Evolutionary conservation across 53 echinoderm and acorn worm species (phyloP).

Genomic region (Hippasteria phrygiana): DNA sequence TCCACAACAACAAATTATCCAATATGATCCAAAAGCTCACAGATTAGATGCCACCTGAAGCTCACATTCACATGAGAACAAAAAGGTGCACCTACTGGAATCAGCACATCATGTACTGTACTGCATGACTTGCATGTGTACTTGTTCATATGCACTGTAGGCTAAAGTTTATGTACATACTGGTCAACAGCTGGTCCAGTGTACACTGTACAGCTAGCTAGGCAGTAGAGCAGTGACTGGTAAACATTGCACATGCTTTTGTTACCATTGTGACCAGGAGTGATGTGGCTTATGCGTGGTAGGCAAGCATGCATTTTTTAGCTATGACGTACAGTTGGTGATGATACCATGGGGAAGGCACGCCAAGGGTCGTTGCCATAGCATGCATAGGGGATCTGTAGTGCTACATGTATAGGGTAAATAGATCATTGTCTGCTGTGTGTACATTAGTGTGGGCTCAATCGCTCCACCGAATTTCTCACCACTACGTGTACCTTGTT

Average conservation of each 20-base stretch:
- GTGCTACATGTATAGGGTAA: not conserved
- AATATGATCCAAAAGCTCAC: too few species aligned
- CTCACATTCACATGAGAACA: too few species aligned
- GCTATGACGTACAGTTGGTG: slow-evolving; percentile 38
- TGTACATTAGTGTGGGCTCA: not conserved
- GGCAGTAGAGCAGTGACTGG: not conserved
- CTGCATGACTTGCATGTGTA: not conserved
- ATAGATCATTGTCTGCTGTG: not conserved
- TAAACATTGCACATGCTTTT: not conserved
- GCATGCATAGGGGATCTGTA: not conserved
- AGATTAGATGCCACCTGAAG: too few species aligned
- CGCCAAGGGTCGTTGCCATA: not conserved
- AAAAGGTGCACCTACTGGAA: too few species aligned
- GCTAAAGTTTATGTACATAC: too few species aligned
- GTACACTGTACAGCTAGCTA: not conserved
- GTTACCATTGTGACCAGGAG: not conserved
- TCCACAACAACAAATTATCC: too few species aligned
- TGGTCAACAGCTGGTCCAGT: too few species aligned
- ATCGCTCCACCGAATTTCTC: not conserved
- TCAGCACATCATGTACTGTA: too few species aligned
- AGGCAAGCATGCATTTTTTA: not conserved
- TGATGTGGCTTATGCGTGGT: not conserved
- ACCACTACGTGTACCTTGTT: not conserved
- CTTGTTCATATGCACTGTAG: not conserved
- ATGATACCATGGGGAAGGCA: not conserved